These are phyloP conservation scores for Crotalus viridis DNA, from an alignment of 2,113 vertebrate genomes.

Conservation along the genomic window DNA sequence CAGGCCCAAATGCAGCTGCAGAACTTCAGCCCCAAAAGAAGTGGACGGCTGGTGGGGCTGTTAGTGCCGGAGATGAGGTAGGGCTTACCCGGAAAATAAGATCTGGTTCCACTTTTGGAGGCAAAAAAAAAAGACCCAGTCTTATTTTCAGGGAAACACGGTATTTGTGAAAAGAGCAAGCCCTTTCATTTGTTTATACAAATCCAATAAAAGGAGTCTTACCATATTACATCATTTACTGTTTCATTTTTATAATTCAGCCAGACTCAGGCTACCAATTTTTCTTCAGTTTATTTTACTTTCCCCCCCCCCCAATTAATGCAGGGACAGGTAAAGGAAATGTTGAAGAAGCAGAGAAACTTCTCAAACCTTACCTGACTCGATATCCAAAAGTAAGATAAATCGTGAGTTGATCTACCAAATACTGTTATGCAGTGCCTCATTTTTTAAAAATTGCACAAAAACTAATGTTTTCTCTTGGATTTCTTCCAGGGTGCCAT, in stretches of 20 bases:
- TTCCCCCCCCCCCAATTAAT: constrained; percentile 33
- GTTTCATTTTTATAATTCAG: not conserved
- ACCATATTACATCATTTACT: not conserved
- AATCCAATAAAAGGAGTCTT: not conserved
- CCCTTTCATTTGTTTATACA: not conserved
- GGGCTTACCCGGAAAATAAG: too few relatives aligned
- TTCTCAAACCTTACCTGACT: constrained; percentile 88
- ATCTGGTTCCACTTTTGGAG: too few relatives aligned
- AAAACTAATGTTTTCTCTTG: constrained; percentile 57
- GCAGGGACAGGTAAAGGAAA: constrained; percentile 95
- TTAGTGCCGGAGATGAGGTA: too few relatives aligned
- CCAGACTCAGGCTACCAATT: not conserved
- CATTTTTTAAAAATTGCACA: constrained; percentile 34
- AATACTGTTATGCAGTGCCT: not conserved
- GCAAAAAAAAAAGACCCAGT: too few relatives aligned
- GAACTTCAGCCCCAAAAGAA: too few relatives aligned
- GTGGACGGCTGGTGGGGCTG: too few relatives aligned
- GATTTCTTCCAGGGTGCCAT: constrained; percentile 86
- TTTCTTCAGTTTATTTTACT: constrained; percentile 31
- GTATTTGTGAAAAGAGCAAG: not conserved
- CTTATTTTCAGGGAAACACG: too few relatives aligned
- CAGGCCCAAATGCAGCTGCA: too few relatives aligned
- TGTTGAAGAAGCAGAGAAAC: constrained; percentile 87
- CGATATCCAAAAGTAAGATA: constrained; percentile 87
- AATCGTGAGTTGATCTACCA: constrained; percentile 17